Evolutionary conservation across 2,888 invertebrate species (phyloP), one percentile per base, ranked within the genome.

Genomic region (Penaeus monodon): DNA sequence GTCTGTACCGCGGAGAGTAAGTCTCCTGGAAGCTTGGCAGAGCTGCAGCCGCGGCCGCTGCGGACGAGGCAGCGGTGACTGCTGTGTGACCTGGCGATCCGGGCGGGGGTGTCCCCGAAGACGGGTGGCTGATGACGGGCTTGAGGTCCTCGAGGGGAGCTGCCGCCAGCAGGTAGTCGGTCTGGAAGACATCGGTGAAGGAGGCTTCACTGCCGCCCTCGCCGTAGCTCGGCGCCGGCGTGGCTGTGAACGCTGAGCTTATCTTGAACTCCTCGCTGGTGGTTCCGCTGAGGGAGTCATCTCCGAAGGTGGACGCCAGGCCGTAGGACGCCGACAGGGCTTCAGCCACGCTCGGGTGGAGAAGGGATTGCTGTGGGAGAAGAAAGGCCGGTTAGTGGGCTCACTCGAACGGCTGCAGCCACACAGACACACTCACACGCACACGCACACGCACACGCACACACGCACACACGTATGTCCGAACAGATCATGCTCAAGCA

Each of bases 11-110:
- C 17, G 90, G 90, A 24, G 90, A 89, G 76, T 90, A 90, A 29
- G 90, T 90, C 86, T 90, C 90, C 65, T 90, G 89, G 68, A 90
- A 90, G 82, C 90, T 90, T 38, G 90, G 90, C 20, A 90, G 88
- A 64, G 89, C 86, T 8, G 88, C 64, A 17, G 89, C 84, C 38
- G 74, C 85, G 79, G 85, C 81, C 22, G 81, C 81, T 27, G 76
- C 77, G 29, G 86, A 83, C n/a, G 84, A 70, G 29, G 81, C 77
- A 6, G 83, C 73, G 63, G 83, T 57, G 20, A 29, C 57, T 57
- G 86, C 81, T 1, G 86, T 64, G n/a, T 86, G 84, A 64, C 87
- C 86, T 24, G 88, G 89, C 64, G 88, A 90, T 7, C 88, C 88
- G 17, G 87, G 90, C 10, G 90, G 89, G n/a, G 88, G 80, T 4